Evolutionary conservation across 2,113 vertebrate genomes (phyloP), one percentile per base, ranked within the genome.

Genomic region (Narcine bancroftii): DNA sequence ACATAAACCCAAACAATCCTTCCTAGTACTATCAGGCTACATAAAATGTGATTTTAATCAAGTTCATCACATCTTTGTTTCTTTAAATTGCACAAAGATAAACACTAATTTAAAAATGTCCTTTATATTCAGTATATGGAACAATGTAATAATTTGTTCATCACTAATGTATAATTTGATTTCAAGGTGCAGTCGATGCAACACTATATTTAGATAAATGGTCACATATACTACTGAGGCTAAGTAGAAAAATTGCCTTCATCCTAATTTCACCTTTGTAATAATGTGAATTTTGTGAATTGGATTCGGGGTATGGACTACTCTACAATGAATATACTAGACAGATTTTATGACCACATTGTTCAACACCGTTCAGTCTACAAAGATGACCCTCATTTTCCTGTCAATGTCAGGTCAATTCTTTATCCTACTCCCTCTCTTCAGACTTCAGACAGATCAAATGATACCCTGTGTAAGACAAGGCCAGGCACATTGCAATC

Each of bases 21-120:
- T 15, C 56, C n/a, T n/a, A n/a, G 89, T 65, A 71, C 66, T 91
- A 91, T 91, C 65, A 91, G 39, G 42, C 89, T 91, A 66, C 45
- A 69, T 36, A 29, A 45, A 91, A 91, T 91, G 89, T 91, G 89
- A 91, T 69, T 71, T 91, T 60, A 66, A 42, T 71, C 45, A 47
- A 87, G 56, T 9, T 91, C 60, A 91, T 45, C 89, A 66, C 89
- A 91, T 91, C 24, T 66, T 91, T 91, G 63, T 15, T 69, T 91
- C 42, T 87, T 87, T 6, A 87, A 63, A 87, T 87, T 13, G 56
- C 24, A 26, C 87, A 71, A 24, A 15, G 39, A 47, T 91, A 69
- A 89, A 66, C 63, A 47, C 24, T 42, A 91, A 24, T 39, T 63
- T 63, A 53, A 81, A 36, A 87, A 39, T 91, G 89, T 71, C 24